phyloP scores from a whole-genome alignment of 2,113 vertebrate species.

The Corydoras sp. region DNA sequence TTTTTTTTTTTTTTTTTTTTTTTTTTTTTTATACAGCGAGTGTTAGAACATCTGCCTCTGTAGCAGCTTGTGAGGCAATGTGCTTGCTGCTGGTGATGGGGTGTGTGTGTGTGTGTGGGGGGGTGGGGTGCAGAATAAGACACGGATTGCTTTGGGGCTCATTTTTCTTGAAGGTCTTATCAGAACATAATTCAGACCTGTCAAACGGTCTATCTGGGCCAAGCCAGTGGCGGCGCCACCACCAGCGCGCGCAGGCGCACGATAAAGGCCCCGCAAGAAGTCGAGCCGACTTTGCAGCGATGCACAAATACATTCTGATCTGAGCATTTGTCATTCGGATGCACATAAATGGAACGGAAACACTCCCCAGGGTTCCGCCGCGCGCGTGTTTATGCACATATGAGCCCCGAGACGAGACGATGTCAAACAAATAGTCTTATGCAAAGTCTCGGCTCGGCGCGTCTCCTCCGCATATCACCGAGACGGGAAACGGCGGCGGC shows the following conservation, averaged over 20 bases:
- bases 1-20: not conserved
- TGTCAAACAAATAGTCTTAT: not conserved
- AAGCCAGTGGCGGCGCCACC: conserved; percentile 26
- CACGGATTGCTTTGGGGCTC: conserved; percentile 16
- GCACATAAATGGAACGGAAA: conserved; percentile 46
- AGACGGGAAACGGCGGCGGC: too few species aligned
- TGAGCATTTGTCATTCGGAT: conserved; percentile 46
- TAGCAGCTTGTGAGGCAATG: not conserved
- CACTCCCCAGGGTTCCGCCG: conserved; percentile 47
- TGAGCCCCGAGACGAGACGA: too few species aligned
- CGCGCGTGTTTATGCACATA: not conserved
- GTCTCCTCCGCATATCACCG: too few species aligned
- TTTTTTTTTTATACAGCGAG: not conserved
- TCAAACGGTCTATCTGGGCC: conserved; percentile 28
- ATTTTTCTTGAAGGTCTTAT: conserved; percentile 24
- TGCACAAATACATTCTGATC: conserved; percentile 43
- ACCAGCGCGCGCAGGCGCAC: not conserved
- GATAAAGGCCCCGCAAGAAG: not conserved
- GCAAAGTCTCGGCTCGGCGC: not conserved
- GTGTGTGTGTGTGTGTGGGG: not conserved
- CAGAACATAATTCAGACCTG: conserved; percentile 15
- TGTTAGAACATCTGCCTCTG: not conserved
- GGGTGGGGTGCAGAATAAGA: not conserved
- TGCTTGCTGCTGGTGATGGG: not conserved
- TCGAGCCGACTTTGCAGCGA: conserved; percentile 2